phyloP scores from a whole-genome alignment of 1,140 invertebrate genomes.

The Leptinotarsa undecemlineata region DNA sequence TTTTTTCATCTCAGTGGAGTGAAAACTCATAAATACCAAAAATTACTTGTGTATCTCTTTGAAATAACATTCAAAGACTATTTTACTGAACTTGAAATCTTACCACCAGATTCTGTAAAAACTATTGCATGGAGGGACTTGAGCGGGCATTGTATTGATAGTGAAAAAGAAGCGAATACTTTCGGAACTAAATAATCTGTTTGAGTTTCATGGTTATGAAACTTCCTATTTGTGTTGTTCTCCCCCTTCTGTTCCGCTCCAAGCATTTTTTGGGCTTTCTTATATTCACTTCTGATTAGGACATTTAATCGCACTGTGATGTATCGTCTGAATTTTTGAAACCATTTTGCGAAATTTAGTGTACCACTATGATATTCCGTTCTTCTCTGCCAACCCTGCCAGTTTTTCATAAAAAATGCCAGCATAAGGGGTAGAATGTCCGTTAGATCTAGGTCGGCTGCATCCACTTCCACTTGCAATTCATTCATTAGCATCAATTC shows the following conservation, averaged over 20 bases:
- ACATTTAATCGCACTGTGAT: slow-evolving; percentile 34
- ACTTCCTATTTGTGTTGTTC: slow-evolving; percentile 13
- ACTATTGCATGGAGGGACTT: slow-evolving; percentile 31
- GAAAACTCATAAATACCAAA: too few species aligned
- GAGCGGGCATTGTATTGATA: slow-evolving; percentile 28
- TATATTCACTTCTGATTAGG: slow-evolving; percentile 21
- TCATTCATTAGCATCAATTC: slow-evolving; percentile 34
- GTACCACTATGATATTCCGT: slow-evolving; percentile 38
- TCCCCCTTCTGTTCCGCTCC: slow-evolving; percentile 8
- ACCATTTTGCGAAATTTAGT: slow-evolving; percentile 37
- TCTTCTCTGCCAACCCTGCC: slow-evolving; percentile 42
- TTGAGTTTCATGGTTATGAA: slow-evolving; percentile 23
- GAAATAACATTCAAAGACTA: too few species aligned
- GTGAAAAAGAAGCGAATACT: slow-evolving; percentile 28
- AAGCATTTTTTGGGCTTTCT: slow-evolving; percentile 11
- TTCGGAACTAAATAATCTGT: slow-evolving; percentile 34
- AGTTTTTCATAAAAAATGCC: slow-evolving; percentile 39
- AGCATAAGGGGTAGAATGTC: slow-evolving; percentile 33
- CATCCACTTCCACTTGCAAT: slow-evolving; percentile 30
- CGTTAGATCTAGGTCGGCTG: slow-evolving; percentile 15
- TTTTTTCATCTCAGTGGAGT: too few species aligned
- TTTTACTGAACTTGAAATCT: background rate
- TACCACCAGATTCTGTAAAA: slow-evolving; percentile 37
- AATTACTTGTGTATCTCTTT: too few species aligned
- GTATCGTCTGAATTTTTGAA: slow-evolving; percentile 38